Base-by-base conservation (phyloP, 2,113 vertebrate species). In the Phodopus roborovskii region DNA sequence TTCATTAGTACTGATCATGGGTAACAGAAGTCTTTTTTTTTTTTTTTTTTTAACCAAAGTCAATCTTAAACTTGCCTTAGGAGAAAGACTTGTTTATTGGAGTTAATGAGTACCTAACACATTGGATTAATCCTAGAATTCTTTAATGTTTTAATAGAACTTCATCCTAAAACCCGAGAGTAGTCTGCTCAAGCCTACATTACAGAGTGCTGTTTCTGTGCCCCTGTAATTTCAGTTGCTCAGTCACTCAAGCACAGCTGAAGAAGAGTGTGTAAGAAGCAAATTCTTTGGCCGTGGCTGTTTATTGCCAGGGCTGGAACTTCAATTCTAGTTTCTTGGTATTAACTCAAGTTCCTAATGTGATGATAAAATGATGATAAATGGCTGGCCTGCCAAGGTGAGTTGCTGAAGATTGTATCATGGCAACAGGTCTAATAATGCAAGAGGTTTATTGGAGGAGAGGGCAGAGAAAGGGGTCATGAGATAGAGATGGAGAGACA, bases 251-350 rank as follows among this genome's bases (percentile, higher is more conserved):
- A 17, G 33, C 42, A 74, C n/a, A 88, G 16, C 28, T 82, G 45
- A 53, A 68, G 22, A 92, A 92, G 60, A 48, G 36, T 17, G 5
- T 12, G 60, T 48, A 28, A 64, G 15, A 88, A 81, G 39, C 50
- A 81, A 16, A 77, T 87, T 56, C 71, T 60, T 86, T 16, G 78
- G 42, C 48, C 7, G 9, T 22, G 58, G 71, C 33, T 88, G 74
- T 53, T 88, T 88, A 53, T 74, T 86, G 53, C 33, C 22, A 73
- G 36, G 70, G 7, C 56, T 84, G 36, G 26, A 93, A 90, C 53
- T 79, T 68, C 62, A 96, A 79, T 73, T 24, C 53, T 93, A 74
- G 26, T 68, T 97, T 66, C 64, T 60, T 88, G n/a, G 87, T 15
- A 33, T 77, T 77, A 71, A 56, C 22, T 82, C 28, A 68, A 20